Evolutionary conservation across 1,140 invertebrate genomes (phyloP).

Genomic region (Eumeta japonica): DNA sequence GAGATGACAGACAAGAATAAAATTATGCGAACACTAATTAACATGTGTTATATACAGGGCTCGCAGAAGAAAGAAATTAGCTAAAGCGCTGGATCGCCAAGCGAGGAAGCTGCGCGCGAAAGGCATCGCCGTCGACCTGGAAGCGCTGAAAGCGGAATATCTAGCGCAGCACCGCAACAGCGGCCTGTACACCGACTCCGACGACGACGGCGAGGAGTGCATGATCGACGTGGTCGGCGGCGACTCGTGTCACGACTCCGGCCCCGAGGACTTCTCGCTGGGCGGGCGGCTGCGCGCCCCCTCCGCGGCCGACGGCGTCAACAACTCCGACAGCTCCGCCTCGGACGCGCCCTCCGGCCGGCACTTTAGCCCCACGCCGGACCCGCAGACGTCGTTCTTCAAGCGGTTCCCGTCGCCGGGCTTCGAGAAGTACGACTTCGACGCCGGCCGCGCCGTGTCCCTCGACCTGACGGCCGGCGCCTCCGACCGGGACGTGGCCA

Average conservation of each 20-base stretch:
- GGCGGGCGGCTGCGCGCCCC: conserved; percentile 41
- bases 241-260: conserved; percentile 62
- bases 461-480: conserved; percentile 45
- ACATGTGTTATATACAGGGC: conserved; percentile 67
- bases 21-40: too few species aligned
- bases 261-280: conserved; percentile 58
- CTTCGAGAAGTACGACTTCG: conserved; percentile 53
- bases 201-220: conserved; percentile 69
- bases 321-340: conserved; percentile 61
- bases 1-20: too few species aligned
- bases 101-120: conserved; percentile 87
- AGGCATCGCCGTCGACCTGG: conserved; percentile 83
- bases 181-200: conserved; percentile 66
- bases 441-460: conserved; percentile 44
- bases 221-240: conserved; percentile 76
- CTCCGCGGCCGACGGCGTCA: conserved; percentile 45
- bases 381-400: conserved; percentile 47
- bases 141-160: conserved; percentile 82
- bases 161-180: conserved; percentile 66
- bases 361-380: conserved; percentile 61
- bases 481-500: conserved; percentile 54
- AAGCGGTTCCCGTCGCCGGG: conserved; percentile 38
- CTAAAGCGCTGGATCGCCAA: conserved; percentile 90
- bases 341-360: conserved; percentile 49
- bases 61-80: conserved; percentile 84